phyloP scores from a whole-genome alignment of 2,113 vertebrate species.

The Silurus glanis region DNA sequence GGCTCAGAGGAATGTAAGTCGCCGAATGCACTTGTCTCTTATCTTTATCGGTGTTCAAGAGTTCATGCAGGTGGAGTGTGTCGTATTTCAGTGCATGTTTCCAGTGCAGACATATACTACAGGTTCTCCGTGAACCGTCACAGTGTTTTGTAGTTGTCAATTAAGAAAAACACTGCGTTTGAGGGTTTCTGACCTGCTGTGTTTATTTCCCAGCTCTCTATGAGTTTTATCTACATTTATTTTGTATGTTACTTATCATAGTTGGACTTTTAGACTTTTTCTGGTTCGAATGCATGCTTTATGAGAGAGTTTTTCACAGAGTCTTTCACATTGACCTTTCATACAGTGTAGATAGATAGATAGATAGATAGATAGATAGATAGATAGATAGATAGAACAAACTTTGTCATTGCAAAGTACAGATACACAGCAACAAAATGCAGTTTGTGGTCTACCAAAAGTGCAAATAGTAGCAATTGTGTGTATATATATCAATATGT shows the following conservation, averaged over 20 bases:
- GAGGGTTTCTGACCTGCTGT: neutral
- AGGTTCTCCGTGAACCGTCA: neutral
- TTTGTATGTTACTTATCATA: neutral
- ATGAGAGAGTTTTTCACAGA: neutral
- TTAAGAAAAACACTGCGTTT: neutral
- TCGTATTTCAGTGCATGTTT: neutral
- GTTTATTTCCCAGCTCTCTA: neutral
- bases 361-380: too few relatives aligned
- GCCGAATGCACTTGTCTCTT: neutral
- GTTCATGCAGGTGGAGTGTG: conserved; percentile 1
- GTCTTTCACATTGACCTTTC: too few relatives aligned
- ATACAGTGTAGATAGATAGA: too few relatives aligned
- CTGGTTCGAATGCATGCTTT: neutral
- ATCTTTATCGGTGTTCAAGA: neutral
- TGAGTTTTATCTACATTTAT: neutral
- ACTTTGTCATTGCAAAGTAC: too few relatives aligned
- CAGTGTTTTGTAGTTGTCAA: neutral
- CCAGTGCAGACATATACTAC: neutral
- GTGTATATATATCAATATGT: too few relatives aligned
- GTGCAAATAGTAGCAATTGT: too few relatives aligned
- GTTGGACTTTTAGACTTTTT: neutral
- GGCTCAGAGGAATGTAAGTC: conserved; percentile 65
- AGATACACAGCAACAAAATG: too few relatives aligned
- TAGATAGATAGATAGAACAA: too few relatives aligned
- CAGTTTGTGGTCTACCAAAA: too few relatives aligned